These are phyloP conservation scores for Microctonus hyperodae DNA, from an alignment of 2,888 invertebrate species.

Conservation along the genomic window DNA sequence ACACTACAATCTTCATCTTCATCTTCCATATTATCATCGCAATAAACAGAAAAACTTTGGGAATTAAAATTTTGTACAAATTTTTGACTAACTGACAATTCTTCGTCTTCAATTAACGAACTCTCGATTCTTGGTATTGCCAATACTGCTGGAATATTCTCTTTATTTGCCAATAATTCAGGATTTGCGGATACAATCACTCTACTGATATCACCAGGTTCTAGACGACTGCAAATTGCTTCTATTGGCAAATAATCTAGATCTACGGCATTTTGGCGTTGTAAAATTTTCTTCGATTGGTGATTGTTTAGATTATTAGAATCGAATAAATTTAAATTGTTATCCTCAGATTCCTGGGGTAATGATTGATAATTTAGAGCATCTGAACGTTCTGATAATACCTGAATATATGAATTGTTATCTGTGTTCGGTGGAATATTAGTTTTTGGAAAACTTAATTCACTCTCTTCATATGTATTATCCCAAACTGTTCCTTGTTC, in stretches of 20 bases:
- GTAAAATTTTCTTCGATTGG: not conserved
- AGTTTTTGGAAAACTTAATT: conserved; percentile 44
- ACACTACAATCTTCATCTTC: conserved; percentile 11
- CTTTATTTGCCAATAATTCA: conserved; percentile 19
- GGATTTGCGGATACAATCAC: not conserved
- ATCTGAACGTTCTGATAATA: not conserved
- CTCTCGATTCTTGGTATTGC: not conserved
- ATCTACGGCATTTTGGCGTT: not conserved
- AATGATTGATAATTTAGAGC: not conserved
- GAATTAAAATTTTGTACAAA: not conserved
- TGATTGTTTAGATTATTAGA: not conserved
- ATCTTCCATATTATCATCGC: conserved; percentile 25
- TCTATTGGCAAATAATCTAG: conserved; percentile 2
- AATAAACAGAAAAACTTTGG: conserved; percentile 19
- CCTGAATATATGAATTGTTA: conserved; percentile 12
- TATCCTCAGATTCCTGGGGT: not conserved
- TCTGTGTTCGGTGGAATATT: conserved; percentile 31
- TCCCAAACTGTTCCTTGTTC: conserved; percentile 57
- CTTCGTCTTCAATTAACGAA: conserved; percentile 14
- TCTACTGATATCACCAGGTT: not conserved
- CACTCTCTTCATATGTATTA: conserved; percentile 56
- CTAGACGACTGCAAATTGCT: not conserved
- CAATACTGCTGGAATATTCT: conserved; percentile 23
- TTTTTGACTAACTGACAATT: not conserved
- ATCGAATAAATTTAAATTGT: not conserved